phyloP scores from a whole-genome alignment of 2,797 vertebrate species.

The Diplodus puntazzo region DNA sequence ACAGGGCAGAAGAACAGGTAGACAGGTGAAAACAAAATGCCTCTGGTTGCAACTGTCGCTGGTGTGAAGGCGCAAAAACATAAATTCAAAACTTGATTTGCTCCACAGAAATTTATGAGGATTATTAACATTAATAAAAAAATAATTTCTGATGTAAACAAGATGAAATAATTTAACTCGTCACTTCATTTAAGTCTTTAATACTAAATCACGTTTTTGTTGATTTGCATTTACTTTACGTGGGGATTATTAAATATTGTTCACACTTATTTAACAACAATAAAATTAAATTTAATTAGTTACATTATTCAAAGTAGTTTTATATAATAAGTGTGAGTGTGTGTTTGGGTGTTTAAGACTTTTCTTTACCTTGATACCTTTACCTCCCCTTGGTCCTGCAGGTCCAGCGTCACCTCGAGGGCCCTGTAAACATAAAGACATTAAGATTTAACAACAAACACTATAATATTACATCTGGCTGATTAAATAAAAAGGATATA shows the following conservation, averaged over 20 bases:
- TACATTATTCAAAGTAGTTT: too few relatives aligned
- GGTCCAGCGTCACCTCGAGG: constrained; percentile 68
- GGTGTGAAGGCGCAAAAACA: background rate
- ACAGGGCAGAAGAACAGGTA: too few relatives aligned
- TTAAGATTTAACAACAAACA: background rate
- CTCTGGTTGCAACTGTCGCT: too few relatives aligned
- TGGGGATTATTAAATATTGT: background rate
- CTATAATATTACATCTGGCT: background rate
- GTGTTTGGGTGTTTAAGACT: background rate
- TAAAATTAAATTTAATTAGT: background rate
- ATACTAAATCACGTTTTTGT: too few relatives aligned
- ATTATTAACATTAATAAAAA: background rate
- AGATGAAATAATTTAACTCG: background rate
- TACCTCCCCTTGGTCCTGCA: constrained; percentile 68
- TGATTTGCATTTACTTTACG: background rate
- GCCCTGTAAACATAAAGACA: constrained; percentile 68
- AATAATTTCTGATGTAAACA: background rate
- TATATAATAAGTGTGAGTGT: background rate
- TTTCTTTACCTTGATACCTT: constrained; percentile 80
- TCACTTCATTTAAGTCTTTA: background rate
- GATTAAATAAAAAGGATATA: background rate
- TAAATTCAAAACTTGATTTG: background rate
- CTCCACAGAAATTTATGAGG: background rate
- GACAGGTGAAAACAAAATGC: too few relatives aligned
- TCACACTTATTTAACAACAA: background rate